phyloP scores from a whole-genome alignment of 2,888 invertebrate genomes.

The Diaprepes abbreviatus region DNA sequence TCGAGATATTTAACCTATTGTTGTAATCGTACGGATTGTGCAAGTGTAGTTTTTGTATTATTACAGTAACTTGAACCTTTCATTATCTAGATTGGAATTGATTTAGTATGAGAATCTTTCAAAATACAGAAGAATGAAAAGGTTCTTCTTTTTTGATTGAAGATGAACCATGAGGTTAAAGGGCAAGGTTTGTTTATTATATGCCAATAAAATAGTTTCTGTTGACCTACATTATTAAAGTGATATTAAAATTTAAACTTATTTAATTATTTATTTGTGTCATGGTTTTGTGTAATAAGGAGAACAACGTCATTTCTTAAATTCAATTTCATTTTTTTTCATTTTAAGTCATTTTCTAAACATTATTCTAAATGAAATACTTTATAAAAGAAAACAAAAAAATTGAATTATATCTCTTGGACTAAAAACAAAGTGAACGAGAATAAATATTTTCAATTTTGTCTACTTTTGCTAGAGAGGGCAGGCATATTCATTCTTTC shows the following conservation, averaged over 20 bases:
- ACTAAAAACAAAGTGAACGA: too few relatives aligned
- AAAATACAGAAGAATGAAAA: slow-evolving; percentile 9
- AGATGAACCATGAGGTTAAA: slow-evolving; percentile 18
- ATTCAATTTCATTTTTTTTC: too few relatives aligned
- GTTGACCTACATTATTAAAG: slow-evolving; percentile 13
- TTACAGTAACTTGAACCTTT: slow-evolving; percentile 39
- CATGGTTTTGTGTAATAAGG: too few relatives aligned
- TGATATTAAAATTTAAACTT: too few relatives aligned
- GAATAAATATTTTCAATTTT: too few relatives aligned
- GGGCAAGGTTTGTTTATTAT: slow-evolving; percentile 17
- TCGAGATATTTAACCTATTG: slow-evolving; percentile 63
- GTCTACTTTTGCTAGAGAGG: too few relatives aligned
- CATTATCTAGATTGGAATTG: slow-evolving; percentile 35
- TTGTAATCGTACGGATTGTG: slow-evolving; percentile 57
- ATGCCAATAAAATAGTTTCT: neutral
- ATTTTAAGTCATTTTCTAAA: too few relatives aligned
- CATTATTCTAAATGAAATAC: too few relatives aligned
- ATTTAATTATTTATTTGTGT: too few relatives aligned
- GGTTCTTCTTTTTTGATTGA: slow-evolving; percentile 7
- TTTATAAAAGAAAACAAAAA: too few relatives aligned
- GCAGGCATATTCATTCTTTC: too few relatives aligned
- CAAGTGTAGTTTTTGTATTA: slow-evolving; percentile 33
- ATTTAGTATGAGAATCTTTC: slow-evolving; percentile 23
- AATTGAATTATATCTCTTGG: too few relatives aligned
- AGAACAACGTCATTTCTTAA: neutral